Conservation (phyloP, 2,797 vertebrate genomes). For the Pseudochromis fuscus region DNA sequence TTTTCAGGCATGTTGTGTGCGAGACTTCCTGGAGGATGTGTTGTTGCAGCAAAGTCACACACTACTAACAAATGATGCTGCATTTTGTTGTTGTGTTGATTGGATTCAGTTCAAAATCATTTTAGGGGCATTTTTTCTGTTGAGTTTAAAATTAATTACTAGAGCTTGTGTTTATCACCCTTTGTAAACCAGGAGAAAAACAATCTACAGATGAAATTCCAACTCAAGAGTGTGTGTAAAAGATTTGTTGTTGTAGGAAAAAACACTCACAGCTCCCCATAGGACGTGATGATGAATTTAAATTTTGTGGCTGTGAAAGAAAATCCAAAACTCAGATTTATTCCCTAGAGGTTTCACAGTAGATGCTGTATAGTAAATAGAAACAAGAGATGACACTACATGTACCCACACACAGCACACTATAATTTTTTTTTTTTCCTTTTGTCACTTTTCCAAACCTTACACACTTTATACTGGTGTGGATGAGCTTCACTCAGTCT, state of each 20-base stretch:
- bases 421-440: too few relatives aligned
- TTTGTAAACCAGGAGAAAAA: not conserved
- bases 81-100: conserved; percentile 1
- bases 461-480: too few relatives aligned
- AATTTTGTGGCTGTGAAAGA: too few relatives aligned
- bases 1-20: conserved; percentile 25
- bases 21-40: not conserved
- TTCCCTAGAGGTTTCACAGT: too few relatives aligned
- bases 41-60: conserved; percentile 10
- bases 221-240: not conserved
- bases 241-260: not conserved
- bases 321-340: too few relatives aligned
- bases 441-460: too few relatives aligned
- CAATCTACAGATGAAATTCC: not conserved
- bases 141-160: too few relatives aligned
- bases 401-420: too few relatives aligned
- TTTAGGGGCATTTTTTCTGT: not conserved
- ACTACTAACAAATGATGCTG: not conserved
- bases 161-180: not conserved
- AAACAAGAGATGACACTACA: too few relatives aligned
- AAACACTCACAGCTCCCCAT: not conserved
- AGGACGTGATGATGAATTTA: too few relatives aligned
- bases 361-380: too few relatives aligned
- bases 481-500: too few relatives aligned
- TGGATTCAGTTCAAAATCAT: not conserved